phyloP scores from a whole-genome alignment of 1,140 invertebrate species.

The Gonioctena quinquepunctata region DNA sequence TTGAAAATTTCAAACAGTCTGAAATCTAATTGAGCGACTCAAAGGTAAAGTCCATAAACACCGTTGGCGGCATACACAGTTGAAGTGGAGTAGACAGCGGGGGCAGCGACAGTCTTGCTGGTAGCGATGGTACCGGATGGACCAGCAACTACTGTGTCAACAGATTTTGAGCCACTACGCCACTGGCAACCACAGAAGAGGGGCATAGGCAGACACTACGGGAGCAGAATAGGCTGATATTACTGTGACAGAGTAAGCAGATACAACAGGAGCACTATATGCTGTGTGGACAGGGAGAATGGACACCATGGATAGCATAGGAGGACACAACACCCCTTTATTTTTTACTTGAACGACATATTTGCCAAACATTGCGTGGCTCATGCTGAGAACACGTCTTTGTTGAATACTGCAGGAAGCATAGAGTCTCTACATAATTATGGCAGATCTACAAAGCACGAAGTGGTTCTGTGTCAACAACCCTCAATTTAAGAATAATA shows the following conservation, averaged over 20 bases:
- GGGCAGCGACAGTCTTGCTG: not conserved
- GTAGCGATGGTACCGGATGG: constrained; percentile 36
- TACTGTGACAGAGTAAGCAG: too few species aligned
- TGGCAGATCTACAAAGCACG: too few species aligned
- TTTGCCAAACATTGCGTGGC: too few species aligned
- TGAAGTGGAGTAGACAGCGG: not conserved
- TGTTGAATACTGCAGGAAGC: too few species aligned
- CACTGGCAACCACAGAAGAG: constrained; percentile 20
- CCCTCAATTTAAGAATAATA: too few species aligned
- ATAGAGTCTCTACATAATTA: too few species aligned
- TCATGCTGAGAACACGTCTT: too few species aligned
- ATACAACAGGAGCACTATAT: not conserved
- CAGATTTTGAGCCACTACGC: constrained; percentile 14
- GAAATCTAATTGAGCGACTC: not conserved
- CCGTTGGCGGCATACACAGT: not conserved
- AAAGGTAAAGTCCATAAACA: not conserved
- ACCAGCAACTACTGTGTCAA: constrained; percentile 27
- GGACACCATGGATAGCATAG: constrained; percentile 22
- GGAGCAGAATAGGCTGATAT: too few species aligned
- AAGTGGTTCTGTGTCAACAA: too few species aligned
- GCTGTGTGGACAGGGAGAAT: not conserved
- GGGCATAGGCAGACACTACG: constrained; percentile 9
- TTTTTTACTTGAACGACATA: constrained; percentile 26
- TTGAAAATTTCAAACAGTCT: too few species aligned
- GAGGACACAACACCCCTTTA: constrained; percentile 22